These are phyloP conservation scores for Charanyca ferruginea DNA, from an alignment of 2,888 invertebrate genomes.

Conservation along the genomic window DNA sequence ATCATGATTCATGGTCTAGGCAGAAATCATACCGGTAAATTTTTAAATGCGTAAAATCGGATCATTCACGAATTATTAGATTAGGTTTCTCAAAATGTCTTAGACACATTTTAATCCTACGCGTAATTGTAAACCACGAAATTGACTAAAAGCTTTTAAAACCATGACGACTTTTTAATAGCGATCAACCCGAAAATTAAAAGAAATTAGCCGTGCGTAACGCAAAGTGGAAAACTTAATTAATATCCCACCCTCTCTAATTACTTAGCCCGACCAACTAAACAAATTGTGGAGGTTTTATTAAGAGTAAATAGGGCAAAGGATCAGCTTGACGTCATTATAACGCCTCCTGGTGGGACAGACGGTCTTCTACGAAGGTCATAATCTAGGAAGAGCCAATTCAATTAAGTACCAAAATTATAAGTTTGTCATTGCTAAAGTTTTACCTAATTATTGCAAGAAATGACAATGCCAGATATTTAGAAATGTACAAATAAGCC, in stretches of 20 bases:
- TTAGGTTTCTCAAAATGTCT: constrained; percentile 9
- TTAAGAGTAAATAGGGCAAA: constrained; percentile 43
- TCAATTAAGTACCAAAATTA: constrained; percentile 49
- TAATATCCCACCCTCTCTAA: constrained; percentile 57
- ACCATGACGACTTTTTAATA: constrained; percentile 20
- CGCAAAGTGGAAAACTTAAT: constrained; percentile 60
- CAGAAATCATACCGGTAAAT: constrained; percentile 28
- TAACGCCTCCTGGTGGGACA: constrained; percentile 20
- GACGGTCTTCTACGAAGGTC: constrained; percentile 27
- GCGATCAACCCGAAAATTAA: constrained; percentile 21
- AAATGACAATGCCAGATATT: constrained; percentile 18
- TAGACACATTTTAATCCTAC: constrained; percentile 10
- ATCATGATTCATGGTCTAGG: constrained; percentile 18
- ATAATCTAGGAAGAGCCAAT: constrained; percentile 36
- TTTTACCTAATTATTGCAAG: constrained; percentile 5
- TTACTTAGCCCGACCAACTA: constrained; percentile 55
- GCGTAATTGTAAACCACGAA: constrained; percentile 5
- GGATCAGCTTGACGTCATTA: constrained; percentile 48
- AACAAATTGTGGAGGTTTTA: constrained; percentile 48
- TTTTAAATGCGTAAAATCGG: constrained; percentile 39
- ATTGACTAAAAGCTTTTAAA: constrained; percentile 35
- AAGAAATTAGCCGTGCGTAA: constrained; percentile 34
- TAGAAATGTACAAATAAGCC: constrained; percentile 7
- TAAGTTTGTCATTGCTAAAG: constrained; percentile 10
- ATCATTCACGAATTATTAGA: constrained; percentile 22